phyloP scores from a whole-genome alignment of 2,113 vertebrate species.

The Hippocampus comes region DNA sequence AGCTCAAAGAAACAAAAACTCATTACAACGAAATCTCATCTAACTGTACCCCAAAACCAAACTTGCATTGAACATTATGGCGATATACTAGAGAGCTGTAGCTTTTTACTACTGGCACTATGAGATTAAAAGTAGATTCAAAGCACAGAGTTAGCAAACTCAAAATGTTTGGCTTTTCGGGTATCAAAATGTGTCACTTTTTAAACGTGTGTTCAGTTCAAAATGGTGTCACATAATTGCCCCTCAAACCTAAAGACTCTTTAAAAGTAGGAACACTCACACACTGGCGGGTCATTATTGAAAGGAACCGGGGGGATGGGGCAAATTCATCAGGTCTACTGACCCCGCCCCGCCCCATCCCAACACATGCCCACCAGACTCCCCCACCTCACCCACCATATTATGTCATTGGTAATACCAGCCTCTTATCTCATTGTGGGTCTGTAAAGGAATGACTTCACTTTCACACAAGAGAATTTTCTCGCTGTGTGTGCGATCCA shows the following conservation, averaged over 20 bases:
- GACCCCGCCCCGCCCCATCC: slow-evolving; percentile 21
- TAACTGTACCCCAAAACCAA: background rate
- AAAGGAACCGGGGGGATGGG: slow-evolving; percentile 17
- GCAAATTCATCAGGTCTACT: slow-evolving; percentile 56
- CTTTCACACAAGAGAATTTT: slow-evolving; percentile 45
- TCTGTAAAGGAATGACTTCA: slow-evolving; percentile 60
- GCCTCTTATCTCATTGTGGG: slow-evolving; percentile 56
- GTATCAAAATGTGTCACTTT: background rate
- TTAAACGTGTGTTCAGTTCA: background rate
- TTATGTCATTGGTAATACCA: slow-evolving; percentile 59
- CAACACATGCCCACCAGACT: slow-evolving; percentile 14
- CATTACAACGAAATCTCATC: too few relatives aligned
- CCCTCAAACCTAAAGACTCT: slow-evolving; percentile 9
- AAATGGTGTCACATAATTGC: background rate
- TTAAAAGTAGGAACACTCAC: slow-evolving; percentile 16
- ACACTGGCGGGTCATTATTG: slow-evolving; percentile 33
- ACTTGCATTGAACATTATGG: background rate
- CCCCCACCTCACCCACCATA: slow-evolving; percentile 26
- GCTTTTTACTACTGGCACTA: background rate
- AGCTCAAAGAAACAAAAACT: background rate
- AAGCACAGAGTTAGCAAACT: background rate
- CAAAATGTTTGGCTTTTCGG: background rate
- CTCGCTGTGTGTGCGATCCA: slow-evolving; percentile 6
- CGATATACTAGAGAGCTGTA: background rate
- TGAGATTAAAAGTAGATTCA: background rate